Evolutionary conservation across 2,113 vertebrate species (phyloP).

Genomic region (Anoplopoma fimbria): DNA sequence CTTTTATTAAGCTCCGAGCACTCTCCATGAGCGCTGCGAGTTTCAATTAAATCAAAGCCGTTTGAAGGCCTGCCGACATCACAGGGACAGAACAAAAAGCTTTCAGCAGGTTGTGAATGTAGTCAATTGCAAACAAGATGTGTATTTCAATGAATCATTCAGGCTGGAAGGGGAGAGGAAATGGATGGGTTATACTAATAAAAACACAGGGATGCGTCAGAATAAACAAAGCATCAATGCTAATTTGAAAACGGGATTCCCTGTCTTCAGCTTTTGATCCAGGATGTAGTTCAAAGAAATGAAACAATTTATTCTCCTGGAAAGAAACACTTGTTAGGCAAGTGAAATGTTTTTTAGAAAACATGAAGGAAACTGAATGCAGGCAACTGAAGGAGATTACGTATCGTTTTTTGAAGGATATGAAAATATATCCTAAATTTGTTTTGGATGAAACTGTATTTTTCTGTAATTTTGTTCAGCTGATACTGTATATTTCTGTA

Average conservation of each 20-base stretch:
- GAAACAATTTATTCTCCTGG: slow-evolving; percentile 7
- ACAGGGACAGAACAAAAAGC: slow-evolving; percentile 78
- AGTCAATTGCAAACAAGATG: slow-evolving; percentile 81
- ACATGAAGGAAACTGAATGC: neutral
- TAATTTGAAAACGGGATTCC: slow-evolving; percentile 63
- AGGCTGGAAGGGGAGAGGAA: slow-evolving; percentile 68
- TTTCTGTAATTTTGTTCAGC: neutral
- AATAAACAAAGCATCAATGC: slow-evolving; percentile 51
- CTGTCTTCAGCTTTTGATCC: slow-evolving; percentile 52
- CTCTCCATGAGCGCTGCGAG: slow-evolving; percentile 58
- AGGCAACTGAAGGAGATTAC: neutral
- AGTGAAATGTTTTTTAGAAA: slow-evolving; percentile 6
- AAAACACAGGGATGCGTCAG: slow-evolving; percentile 63
- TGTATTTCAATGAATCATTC: slow-evolving; percentile 85
- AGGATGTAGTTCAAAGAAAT: slow-evolving; percentile 38
- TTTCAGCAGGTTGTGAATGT: slow-evolving; percentile 80
- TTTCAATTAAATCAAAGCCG: slow-evolving; percentile 78
- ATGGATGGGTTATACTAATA: slow-evolving; percentile 70
- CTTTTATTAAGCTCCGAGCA: slow-evolving; percentile 64
- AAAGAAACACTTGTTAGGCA: slow-evolving; percentile 23
- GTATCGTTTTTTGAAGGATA: neutral
- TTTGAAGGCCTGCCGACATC: slow-evolving; percentile 71
- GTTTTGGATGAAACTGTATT: neutral
- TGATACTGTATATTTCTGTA: neutral
- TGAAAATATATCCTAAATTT: neutral